Percentiles rank a stretch among this genome's conserved stretches.
phyloP scores from a whole-genome alignment of 2,888 invertebrate species.

The Ectobius pallidus region DNA sequence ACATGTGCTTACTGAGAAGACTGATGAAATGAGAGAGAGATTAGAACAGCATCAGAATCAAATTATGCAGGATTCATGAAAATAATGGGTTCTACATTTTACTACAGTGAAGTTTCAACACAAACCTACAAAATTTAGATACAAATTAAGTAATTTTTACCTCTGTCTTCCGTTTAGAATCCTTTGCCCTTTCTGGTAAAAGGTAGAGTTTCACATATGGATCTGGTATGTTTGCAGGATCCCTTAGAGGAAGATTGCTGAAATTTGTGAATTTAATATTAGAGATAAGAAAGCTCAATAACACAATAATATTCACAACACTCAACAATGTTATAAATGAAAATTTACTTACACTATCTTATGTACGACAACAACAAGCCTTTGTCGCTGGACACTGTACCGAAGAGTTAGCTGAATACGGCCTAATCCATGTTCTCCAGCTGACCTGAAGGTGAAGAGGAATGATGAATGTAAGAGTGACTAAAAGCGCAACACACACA shows the following conservation, averaged over 20 bases:
- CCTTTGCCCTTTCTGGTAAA: slow-evolving; percentile 82
- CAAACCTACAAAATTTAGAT: no score
- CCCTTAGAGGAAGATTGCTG: slow-evolving; percentile 81
- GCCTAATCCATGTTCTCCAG: slow-evolving; percentile 78
- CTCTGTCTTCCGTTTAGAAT: slow-evolving; percentile 84
- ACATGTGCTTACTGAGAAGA: no score
- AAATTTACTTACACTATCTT: slow-evolving; percentile 78
- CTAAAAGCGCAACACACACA: no score
- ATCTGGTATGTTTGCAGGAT: slow-evolving; percentile 84
- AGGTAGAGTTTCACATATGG: slow-evolving; percentile 89
- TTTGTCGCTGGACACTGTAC: slow-evolving; percentile 83
- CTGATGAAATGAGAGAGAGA: no score
- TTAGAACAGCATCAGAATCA: no score
- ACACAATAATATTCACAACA: background rate
- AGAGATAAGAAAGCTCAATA: background rate
- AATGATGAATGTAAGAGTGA: background rate
- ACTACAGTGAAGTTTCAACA: no score
- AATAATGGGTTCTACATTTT: no score
- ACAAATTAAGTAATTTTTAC: slow-evolving; percentile 57
- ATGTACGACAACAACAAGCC: slow-evolving; percentile 83
- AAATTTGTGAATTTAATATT: background rate
- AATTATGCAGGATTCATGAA: no score
- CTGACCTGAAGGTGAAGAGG: slow-evolving; percentile 56
- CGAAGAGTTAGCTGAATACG: slow-evolving; percentile 84
- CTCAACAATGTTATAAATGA: background rate